Base-by-base conservation (phyloP, 1,140 invertebrate species). In the Hydropsyche tenuis region DNA sequence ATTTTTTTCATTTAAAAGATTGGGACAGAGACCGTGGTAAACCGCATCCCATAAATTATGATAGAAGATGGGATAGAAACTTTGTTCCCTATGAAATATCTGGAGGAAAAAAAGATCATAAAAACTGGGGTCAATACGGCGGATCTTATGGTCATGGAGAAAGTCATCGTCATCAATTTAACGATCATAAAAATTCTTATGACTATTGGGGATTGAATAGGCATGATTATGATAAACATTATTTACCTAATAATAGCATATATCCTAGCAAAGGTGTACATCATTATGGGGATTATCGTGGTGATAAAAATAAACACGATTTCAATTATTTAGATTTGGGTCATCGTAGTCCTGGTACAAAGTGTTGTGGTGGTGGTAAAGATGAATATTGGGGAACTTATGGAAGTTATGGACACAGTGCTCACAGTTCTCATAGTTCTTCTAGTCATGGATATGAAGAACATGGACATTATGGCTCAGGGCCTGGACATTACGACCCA, bases 91-190 rank as follows among this genome's bases (percentile, higher is more conserved):
- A 77, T 22, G 73, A 77, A 30, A 77, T 77, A 65, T 62, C 62
- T n/a, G 75, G 73, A 65, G 79, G 77, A 14, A 78, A 79, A 12
- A 80, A 82, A 4, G 80, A 81, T 22, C 60, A 80, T 12, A 79
- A 82, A 66, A 79, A 78, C n/a, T 84, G 82, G 81, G 81, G 82
- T 2, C 79, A 83, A 77, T 85, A 85, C 62, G 82, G 82, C 0
- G 83, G 82, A 0, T 74, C 74, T 0, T 85, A 86, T 45, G 75
- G 75, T 16, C 16, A 64, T 69, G 69, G 69, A 51, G 22, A 56
- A 9, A 43, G 48, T 22, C 27, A 48, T n/a, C 22, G 48, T 6
- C 37, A 56, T 22, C 30, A 75, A 14, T 30, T 53, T n/a, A 66
- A 51, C 20, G 63, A 77, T 37, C 71, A 73, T 27, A 72, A 66